Base-by-base conservation (phyloP, 2,888 invertebrate species). In the Monochamus alternatus region DNA sequence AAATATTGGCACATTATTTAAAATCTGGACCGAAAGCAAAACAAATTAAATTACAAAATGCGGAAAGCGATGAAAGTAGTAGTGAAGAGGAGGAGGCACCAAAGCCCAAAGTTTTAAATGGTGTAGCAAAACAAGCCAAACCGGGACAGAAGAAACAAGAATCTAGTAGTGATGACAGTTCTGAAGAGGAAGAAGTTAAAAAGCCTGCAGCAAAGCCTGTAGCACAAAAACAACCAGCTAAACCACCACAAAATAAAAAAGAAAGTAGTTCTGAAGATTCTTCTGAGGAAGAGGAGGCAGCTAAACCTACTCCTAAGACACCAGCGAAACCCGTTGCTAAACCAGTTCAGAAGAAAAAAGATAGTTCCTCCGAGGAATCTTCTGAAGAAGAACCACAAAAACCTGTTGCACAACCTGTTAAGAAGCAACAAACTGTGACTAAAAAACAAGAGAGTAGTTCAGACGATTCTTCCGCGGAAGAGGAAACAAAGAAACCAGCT, bases 1-100 rank as follows among this genome's bases (percentile, higher is more conserved):
- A 95, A 10, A 90, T 95, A 12, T 80, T 93, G 30, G 86, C 89
- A 7, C 90, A 91, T 83, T 93, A 90, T 84, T 90, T 92, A 85
- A 91, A 91, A 84, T 90, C 88, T 77, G 86, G 89, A 58, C 80
- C 85, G 22, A 90, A 89, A 75, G 91, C 91, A 65, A 86, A 92
- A 47, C 84, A 84, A 75, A 69, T 82, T 10, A 82, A 82, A 75
- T n/a, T 79, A 64, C 74, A 73, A 59, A 30, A 74, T 22, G 78
- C 47, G 14, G 79, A 80, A 63, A 83, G 84, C 73, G 85, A 85
- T 10, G 84, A 86, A 44, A 82, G 82, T 22, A 67, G 71, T 38
- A 75, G 74, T 59, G 76, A 76, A 51, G 79, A 75, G 66, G 78
- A 78, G 7, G 73, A 69, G 22, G 38, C 74, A 31, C 72, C 76